phyloP scores from a whole-genome alignment of 2,888 invertebrate species.

The Ypsolopha sequella region DNA sequence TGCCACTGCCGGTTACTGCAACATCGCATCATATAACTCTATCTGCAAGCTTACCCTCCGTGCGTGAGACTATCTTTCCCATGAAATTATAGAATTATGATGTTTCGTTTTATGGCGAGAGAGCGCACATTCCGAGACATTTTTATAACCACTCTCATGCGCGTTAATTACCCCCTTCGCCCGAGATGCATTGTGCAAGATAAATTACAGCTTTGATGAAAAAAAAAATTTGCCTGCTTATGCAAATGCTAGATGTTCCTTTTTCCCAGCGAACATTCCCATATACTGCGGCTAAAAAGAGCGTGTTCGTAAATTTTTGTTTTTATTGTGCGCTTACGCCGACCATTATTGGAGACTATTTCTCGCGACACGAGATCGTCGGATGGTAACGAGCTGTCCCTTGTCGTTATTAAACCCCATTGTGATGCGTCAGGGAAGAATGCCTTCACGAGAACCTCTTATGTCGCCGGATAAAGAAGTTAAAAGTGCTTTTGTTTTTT shows the following conservation, averaged over 20 bases:
- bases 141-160: neutral
- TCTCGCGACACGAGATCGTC: slow-evolving; percentile 40
- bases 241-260: slow-evolving; percentile 2
- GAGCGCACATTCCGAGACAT: neutral
- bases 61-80: neutral
- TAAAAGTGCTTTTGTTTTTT: slow-evolving; percentile 33
- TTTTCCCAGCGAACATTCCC: slow-evolving; percentile 7
- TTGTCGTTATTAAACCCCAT: slow-evolving; percentile 52
- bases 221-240: neutral
- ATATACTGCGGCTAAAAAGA: slow-evolving; percentile 24
- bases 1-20: neutral
- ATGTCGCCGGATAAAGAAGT: slow-evolving; percentile 50
- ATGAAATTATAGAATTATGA: neutral
- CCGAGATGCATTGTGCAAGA: neutral
- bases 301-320: slow-evolving; percentile 36
- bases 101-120: neutral
- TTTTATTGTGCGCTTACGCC: slow-evolving; percentile 38
- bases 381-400: slow-evolving; percentile 45
- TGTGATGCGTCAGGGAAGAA: slow-evolving; percentile 29
- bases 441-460: slow-evolving; percentile 10
- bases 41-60: too few species aligned
- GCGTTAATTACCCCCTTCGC: neutral
- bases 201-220: neutral
- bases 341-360: slow-evolving; percentile 45
- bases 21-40: neutral